Conservation (phyloP, 1,140 invertebrate genomes). For the Tetragonula clypearis region DNA sequence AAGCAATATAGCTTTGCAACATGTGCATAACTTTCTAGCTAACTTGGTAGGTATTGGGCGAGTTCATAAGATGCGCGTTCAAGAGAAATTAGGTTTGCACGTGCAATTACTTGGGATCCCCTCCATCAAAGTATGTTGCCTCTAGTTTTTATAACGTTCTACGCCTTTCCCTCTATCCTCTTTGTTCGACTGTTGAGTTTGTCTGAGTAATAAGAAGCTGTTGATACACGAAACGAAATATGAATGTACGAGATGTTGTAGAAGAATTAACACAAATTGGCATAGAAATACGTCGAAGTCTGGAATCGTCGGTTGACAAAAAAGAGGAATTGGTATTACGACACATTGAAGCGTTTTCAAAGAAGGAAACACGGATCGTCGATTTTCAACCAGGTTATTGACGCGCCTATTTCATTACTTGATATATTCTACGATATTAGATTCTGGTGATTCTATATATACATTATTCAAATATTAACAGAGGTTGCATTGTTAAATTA, state of each 20-base stretch:
- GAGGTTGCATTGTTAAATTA: not conserved
- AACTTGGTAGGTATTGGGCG: not conserved
- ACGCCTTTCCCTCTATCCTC: not conserved
- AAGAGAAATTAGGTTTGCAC: not conserved
- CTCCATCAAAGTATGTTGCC: not conserved
- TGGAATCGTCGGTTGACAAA: constrained; percentile 58
- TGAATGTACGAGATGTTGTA: constrained; percentile 71
- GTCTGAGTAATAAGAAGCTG: not conserved
- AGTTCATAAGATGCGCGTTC: not conserved
- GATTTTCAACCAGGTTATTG: constrained; percentile 78
- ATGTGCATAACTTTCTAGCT: not conserved
- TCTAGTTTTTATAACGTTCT: not conserved
- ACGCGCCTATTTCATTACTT: not conserved
- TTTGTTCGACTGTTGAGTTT: not conserved
- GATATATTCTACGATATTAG: not conserved
- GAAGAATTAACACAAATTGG: constrained; percentile 75
- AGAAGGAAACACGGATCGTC: constrained; percentile 57
- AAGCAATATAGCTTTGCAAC: not conserved
- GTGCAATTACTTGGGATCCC: not conserved
- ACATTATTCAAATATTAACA: not conserved
- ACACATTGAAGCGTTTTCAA: constrained; percentile 72
- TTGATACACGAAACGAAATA: constrained; percentile 67
- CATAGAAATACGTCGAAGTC: constrained; percentile 67
- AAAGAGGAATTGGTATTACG: constrained; percentile 70
- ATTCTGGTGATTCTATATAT: not conserved